phyloP scores from a whole-genome alignment of 2,888 invertebrate genomes.

The Anoncus sp. region DNA sequence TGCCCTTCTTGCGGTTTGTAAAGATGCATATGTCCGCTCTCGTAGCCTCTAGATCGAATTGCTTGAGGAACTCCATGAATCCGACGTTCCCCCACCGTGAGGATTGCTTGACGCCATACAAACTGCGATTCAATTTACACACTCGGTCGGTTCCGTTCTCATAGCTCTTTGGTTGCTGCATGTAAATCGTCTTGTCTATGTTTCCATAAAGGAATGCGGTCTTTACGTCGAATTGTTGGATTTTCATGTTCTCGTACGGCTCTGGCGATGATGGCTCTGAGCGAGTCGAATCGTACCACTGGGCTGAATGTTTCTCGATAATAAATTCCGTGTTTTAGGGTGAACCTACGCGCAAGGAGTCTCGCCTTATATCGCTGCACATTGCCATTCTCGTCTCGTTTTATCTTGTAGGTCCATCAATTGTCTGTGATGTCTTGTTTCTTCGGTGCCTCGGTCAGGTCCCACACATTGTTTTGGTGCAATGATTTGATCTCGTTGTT shows the following conservation, averaged over 20 bases:
- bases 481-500: slow-evolving; percentile 39
- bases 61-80: slow-evolving; percentile 10
- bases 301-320: slow-evolving; percentile 34
- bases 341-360: slow-evolving; percentile 16
- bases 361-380: slow-evolving; percentile 23
- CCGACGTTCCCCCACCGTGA: slow-evolving; percentile 44
- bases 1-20: background rate
- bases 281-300: slow-evolving; percentile 30
- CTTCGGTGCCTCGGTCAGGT: slow-evolving; percentile 22
- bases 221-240: slow-evolving; percentile 73
- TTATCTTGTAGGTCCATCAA: slow-evolving; percentile 39
- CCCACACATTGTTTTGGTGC: slow-evolving; percentile 40
- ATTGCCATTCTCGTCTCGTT: slow-evolving; percentile 32
- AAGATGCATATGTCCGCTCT: slow-evolving; percentile 41
- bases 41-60: slow-evolving; percentile 23
- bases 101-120: slow-evolving; percentile 54
- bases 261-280: slow-evolving; percentile 5
- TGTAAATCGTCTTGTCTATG: slow-evolving; percentile 74
- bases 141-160: slow-evolving; percentile 68
- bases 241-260: slow-evolving; percentile 61
- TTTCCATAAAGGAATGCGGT: slow-evolving; percentile 75
- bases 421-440: background rate
- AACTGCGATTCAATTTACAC: slow-evolving; percentile 37
- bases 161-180: slow-evolving; percentile 77
- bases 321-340: slow-evolving; percentile 22